phyloP scores from a whole-genome alignment of 2,113 vertebrate genomes.

The Eurypyga helias region DNA sequence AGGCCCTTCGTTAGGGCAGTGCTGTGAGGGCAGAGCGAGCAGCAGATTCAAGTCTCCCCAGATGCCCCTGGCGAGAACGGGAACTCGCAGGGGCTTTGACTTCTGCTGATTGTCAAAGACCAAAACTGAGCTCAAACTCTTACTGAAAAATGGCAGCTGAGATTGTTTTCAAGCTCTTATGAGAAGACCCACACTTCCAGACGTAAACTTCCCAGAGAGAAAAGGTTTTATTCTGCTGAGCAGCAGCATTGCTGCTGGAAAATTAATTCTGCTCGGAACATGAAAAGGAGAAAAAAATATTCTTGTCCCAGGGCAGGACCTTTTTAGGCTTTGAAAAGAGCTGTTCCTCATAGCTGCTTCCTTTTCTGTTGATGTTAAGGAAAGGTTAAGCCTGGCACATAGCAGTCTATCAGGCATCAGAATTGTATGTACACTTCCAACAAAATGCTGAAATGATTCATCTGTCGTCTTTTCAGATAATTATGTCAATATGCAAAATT shows the following conservation, averaged over 20 bases:
- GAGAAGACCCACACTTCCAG: not conserved
- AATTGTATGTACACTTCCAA: not conserved
- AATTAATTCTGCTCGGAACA: not conserved
- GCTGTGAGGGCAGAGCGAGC: not conserved
- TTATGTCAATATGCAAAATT: constrained; percentile 12
- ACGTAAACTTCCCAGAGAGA: not conserved
- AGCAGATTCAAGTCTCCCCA: not conserved
- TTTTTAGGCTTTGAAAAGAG: not conserved
- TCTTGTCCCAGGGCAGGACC: not conserved
- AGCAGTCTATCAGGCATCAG: not conserved
- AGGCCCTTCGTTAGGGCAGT: not conserved
- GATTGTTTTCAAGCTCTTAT: accelerated
- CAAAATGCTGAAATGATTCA: constrained; percentile 21
- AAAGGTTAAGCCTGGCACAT: not conserved
- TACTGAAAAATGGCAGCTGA: not conserved
- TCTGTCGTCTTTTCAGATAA: constrained; percentile 19
- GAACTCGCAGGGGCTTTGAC: not conserved
- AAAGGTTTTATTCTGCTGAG: not conserved
- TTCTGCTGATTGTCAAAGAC: not conserved
- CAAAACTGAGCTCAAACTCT: not conserved
- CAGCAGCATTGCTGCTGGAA: not conserved
- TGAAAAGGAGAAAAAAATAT: not conserved
- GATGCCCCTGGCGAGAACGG: not conserved
- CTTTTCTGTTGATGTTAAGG: not conserved
- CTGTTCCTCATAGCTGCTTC: not conserved